A percentile compares a stretch with the other conserved stretches of the same genome.
These are phyloP conservation scores for Iguana delicatissima DNA, from an alignment of 2,797 vertebrate species.

Conservation along the genomic window DNA sequence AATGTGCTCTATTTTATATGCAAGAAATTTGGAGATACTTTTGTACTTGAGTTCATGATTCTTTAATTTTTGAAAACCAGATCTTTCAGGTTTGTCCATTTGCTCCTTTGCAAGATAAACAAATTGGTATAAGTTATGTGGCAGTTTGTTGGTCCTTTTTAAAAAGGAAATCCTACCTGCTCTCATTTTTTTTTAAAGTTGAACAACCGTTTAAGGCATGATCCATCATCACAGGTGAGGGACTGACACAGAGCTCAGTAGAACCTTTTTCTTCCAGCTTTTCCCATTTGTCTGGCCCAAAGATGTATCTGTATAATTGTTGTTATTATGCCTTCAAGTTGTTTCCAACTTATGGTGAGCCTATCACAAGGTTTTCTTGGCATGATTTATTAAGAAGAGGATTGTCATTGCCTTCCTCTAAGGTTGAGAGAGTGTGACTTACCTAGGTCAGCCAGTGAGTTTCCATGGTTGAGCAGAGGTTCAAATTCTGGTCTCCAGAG, in stretches of 20 bases:
- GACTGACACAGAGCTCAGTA: neutral
- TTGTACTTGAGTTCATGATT: neutral
- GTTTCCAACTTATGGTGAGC: too few relatives aligned
- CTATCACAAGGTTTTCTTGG: too few relatives aligned
- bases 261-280: neutral
- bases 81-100: neutral
- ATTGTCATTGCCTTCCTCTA: too few relatives aligned
- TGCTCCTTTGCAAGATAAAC: neutral
- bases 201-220: neutral
- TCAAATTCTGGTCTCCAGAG: too few relatives aligned
- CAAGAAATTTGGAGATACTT: neutral
- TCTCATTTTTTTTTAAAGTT: neutral
- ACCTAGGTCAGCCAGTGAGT: too few relatives aligned
- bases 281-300: neutral
- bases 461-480: too few relatives aligned
- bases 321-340: neutral
- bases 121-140: neutral
- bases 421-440: too few relatives aligned
- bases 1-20: neutral
- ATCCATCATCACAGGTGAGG: neutral
- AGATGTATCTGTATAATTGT: neutral
- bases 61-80: neutral
- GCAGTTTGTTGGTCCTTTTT: neutral
- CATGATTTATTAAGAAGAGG: too few relatives aligned
- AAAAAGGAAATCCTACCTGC: neutral